These are phyloP conservation scores for Mus pahari DNA, from an alignment of 2,113 vertebrate genomes.

Conservation along the genomic window DNA sequence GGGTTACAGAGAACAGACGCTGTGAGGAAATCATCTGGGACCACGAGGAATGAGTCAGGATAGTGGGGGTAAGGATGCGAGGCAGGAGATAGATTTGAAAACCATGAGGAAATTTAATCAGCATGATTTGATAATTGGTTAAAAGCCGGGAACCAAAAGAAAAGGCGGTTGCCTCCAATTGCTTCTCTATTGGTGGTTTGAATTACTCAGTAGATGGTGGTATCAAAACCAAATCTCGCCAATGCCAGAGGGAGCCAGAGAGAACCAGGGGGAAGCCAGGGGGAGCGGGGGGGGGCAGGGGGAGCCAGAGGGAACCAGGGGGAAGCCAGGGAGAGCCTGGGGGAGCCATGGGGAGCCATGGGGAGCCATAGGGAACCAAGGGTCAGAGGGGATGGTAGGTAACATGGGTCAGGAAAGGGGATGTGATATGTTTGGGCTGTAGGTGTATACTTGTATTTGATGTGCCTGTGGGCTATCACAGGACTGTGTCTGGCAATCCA, in stretches of 20 bases:
- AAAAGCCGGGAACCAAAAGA: background rate
- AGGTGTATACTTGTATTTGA: background rate
- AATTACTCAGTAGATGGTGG: conserved; percentile 28
- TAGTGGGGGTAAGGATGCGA: background rate
- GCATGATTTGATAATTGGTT: conserved; percentile 25
- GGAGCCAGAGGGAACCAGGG: too few relatives aligned
- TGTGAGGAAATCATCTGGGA: background rate
- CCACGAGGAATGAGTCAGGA: background rate
- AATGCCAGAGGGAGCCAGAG: background rate
- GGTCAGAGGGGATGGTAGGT: background rate
- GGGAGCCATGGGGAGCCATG: background rate
- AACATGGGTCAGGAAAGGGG: background rate
- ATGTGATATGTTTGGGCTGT: background rate
- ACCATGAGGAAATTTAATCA: background rate
- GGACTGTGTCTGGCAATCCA: background rate
- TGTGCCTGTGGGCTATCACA: background rate
- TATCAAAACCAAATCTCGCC: background rate
- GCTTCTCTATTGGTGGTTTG: conserved; percentile 28
- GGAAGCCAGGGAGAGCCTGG: background rate
- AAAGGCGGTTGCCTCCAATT: conserved; percentile 11
- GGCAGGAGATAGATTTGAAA: background rate
- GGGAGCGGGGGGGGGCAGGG: background rate
- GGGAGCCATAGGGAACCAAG: background rate
- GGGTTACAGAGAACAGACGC: background rate
- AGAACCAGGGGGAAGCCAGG: background rate